phyloP scores from a whole-genome alignment of 2,888 invertebrate species.

The Megastigmus dorsalis region DNA sequence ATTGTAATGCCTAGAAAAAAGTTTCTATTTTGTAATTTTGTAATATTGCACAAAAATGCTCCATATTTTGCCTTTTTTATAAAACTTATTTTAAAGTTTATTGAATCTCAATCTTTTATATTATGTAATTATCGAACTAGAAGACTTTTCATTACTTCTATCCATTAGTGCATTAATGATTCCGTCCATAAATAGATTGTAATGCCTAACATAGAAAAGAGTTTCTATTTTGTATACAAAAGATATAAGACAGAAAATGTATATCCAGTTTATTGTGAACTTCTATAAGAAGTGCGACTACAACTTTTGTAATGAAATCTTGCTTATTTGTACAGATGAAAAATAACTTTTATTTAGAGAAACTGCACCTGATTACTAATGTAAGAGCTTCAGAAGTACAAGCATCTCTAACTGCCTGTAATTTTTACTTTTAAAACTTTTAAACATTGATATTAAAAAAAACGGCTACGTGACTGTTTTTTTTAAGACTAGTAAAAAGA shows the following conservation, averaged over 20 bases:
- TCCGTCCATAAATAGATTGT: conserved; percentile 58
- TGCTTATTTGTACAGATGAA: conserved; percentile 19
- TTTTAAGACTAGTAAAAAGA: conserved; percentile 23
- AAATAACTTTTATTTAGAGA: conserved; percentile 17
- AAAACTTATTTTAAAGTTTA: background rate
- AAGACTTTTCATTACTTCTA: too few relatives aligned
- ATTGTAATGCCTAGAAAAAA: conserved; percentile 39
- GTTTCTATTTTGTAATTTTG: conserved; percentile 47
- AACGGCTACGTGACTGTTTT: conserved; percentile 13
- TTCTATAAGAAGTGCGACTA: background rate
- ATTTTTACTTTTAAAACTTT: conserved; percentile 12
- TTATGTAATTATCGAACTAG: too few relatives aligned
- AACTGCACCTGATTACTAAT: conserved; percentile 26
- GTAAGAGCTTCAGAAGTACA: conserved; percentile 33
- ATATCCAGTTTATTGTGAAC: conserved; percentile 6
- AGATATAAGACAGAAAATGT: background rate
- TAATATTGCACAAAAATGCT: conserved; percentile 33
- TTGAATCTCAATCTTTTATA: conserved; percentile 22
- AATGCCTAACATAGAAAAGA: conserved; percentile 34
- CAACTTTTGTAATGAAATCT: conserved; percentile 3
- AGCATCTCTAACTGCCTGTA: conserved; percentile 30
- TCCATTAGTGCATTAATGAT: conserved; percentile 50
- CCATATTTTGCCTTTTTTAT: background rate
- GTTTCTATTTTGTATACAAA: conserved; percentile 46
- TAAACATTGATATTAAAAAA: conserved; percentile 18